A percentile compares a stretch with the other conserved stretches of the same genome.
Conservation (phyloP, 2,797 vertebrate genomes). For the Cryptoprocta ferox region DNA sequence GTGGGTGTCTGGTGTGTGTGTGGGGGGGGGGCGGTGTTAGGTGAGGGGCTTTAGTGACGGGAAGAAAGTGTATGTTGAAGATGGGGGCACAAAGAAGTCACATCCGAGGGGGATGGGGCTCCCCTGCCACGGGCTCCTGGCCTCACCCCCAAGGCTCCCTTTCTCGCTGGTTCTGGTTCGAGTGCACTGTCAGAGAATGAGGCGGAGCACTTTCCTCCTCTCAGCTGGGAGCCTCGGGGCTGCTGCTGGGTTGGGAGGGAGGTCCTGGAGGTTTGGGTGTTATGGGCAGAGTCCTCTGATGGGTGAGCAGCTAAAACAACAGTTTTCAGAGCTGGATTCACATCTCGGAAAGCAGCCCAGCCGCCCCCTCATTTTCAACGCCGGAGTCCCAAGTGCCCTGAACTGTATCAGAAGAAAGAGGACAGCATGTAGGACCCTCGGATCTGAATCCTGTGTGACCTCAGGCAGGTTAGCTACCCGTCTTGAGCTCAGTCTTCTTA, state of each 20-base stretch:
- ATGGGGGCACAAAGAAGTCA: neutral
- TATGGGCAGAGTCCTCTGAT: neutral
- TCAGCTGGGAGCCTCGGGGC: neutral
- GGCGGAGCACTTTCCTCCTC: neutral
- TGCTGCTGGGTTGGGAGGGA: neutral
- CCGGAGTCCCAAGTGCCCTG: neutral
- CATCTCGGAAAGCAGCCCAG: neutral
- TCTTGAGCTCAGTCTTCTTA: neutral
- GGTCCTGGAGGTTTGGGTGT: neutral
- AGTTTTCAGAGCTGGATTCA: neutral
- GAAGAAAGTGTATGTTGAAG: neutral
- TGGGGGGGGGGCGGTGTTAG: neutral
- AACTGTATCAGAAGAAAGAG: neutral
- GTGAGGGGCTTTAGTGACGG: neutral
- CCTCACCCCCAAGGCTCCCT: neutral
- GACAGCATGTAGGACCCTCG: rapidly evolving
- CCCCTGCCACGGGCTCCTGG: neutral
- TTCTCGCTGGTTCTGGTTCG: neutral
- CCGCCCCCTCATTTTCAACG: neutral
- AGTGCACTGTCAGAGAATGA: neutral
- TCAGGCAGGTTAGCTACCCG: rapidly evolving
- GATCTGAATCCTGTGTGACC: neutral
- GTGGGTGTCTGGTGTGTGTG: neutral
- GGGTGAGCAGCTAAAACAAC: neutral
- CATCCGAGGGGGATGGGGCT: neutral